Evolutionary conservation across 2,888 invertebrate species (phyloP).

Genomic region (Fragum whitleyi): DNA sequence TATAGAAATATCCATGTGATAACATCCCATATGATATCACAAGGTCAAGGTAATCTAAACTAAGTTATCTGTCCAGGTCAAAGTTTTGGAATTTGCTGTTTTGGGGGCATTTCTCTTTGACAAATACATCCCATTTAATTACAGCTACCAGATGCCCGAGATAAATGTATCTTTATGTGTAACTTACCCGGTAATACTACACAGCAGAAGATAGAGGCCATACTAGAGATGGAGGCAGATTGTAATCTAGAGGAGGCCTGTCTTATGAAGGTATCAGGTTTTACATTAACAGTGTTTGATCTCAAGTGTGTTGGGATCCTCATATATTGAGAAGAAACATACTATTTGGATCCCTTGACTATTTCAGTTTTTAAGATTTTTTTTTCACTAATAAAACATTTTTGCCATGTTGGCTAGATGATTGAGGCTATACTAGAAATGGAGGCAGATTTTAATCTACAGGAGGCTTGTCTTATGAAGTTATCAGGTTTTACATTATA

Average conservation of each 20-base stretch:
- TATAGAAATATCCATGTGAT: no score
- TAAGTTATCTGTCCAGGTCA: no score
- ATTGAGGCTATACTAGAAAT: slow-evolving; percentile 79
- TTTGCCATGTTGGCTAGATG: no score
- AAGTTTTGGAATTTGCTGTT: no score
- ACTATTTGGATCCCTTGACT: no score
- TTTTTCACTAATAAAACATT: no score
- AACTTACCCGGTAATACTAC: slow-evolving; percentile 78
- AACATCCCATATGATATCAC: no score
- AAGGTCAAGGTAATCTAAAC: no score
- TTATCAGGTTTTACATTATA: slow-evolving; percentile 65
- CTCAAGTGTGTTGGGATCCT: background rate
- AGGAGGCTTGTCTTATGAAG: slow-evolving; percentile 80
- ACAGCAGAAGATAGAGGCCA: slow-evolving; percentile 77
- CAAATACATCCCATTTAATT: no score
- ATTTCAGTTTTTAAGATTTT: no score
- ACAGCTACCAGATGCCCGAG: slow-evolving; percentile 53
- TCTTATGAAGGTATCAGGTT: slow-evolving; percentile 82
- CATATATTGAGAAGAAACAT: no score
- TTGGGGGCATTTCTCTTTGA: no score
- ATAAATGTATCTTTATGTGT: slow-evolving; percentile 71
- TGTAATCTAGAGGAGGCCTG: slow-evolving; percentile 79
- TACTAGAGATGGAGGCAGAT: slow-evolving; percentile 81
- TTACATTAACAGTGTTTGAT: background rate
- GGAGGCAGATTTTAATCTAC: slow-evolving; percentile 80